phyloP scores from a whole-genome alignment of 92 coral and sea anemone genomes.

The Porites cylindrica region DNA sequence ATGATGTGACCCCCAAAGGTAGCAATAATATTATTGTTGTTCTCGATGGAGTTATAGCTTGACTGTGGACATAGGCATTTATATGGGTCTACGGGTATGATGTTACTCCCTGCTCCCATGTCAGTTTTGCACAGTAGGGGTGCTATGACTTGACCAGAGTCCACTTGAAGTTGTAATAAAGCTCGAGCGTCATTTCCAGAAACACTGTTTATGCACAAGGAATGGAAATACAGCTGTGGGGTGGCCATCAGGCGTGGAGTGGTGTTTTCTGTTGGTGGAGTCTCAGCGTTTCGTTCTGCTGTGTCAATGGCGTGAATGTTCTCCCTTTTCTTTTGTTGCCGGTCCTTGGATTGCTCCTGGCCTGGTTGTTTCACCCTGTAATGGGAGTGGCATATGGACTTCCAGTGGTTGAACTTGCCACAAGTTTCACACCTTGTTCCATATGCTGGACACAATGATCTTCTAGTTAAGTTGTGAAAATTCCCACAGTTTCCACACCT shows the following conservation, averaged over 20 bases:
- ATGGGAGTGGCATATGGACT: constrained; percentile 57
- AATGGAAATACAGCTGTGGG: constrained; percentile 69
- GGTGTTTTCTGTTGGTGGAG: neutral
- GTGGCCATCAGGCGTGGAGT: constrained; percentile 19
- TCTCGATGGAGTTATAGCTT: constrained; percentile 45
- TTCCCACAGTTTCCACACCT: constrained; percentile 67
- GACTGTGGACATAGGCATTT: constrained; percentile 50
- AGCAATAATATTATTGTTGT: constrained; percentile 59
- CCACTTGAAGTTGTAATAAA: constrained; percentile 56
- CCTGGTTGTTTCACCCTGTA: neutral
- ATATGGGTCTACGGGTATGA: constrained; percentile 67
- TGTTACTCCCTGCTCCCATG: constrained; percentile 82
- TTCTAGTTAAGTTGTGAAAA: constrained; percentile 31
- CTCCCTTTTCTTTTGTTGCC: neutral
- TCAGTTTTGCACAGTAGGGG: constrained; percentile 72
- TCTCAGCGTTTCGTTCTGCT: neutral
- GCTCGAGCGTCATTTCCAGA: constrained; percentile 61
- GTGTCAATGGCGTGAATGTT: constrained; percentile 18
- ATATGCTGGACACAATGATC: constrained; percentile 53
- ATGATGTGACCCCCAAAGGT: constrained; percentile 72
- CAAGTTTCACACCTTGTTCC: constrained; percentile 57
- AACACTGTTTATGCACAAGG: constrained; percentile 47
- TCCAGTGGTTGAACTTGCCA: constrained; percentile 60
- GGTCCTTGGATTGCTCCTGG: neutral
- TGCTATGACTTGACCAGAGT: constrained; percentile 34